phyloP scores from a whole-genome alignment of 2,888 invertebrate genomes.

The Cantharis rustica region DNA sequence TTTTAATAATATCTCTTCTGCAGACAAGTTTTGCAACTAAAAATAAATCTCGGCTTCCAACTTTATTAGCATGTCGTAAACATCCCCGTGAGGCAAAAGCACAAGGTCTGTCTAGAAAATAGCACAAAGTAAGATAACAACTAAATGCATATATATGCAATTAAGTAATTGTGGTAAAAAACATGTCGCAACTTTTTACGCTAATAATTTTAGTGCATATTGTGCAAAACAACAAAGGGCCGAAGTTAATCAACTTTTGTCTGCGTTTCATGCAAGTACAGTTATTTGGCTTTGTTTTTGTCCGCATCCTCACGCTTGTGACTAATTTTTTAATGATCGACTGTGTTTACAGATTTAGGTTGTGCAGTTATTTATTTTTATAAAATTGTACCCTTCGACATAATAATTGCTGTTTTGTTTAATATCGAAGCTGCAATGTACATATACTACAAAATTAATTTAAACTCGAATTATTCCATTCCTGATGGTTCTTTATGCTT shows the following conservation, averaged over 20 bases:
- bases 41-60: constrained; percentile 15
- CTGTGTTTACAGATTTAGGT: constrained; percentile 18
- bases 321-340: constrained; percentile 27
- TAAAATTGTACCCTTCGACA: constrained; percentile 17
- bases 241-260: background rate
- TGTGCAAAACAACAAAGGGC: background rate
- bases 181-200: background rate
- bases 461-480: background rate
- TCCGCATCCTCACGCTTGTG: constrained; percentile 15
- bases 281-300: constrained; percentile 18
- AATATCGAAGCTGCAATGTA: background rate
- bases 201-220: background rate
- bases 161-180: background rate
- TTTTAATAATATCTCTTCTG: background rate
- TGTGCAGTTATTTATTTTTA: constrained; percentile 25
- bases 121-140: background rate
- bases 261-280: background rate
- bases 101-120: constrained; percentile 13
- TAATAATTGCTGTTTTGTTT: constrained; percentile 14
- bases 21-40: constrained; percentile 7
- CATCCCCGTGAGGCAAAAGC: constrained; percentile 11
- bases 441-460: background rate
- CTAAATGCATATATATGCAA: background rate
- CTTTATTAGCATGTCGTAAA: constrained; percentile 28
- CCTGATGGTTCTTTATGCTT: too few species aligned